Evolutionary conservation across 2,797 vertebrate genomes (phyloP), one percentile per base, ranked within the genome.

Genomic region (Kryptopterus vitreolus): DNA sequence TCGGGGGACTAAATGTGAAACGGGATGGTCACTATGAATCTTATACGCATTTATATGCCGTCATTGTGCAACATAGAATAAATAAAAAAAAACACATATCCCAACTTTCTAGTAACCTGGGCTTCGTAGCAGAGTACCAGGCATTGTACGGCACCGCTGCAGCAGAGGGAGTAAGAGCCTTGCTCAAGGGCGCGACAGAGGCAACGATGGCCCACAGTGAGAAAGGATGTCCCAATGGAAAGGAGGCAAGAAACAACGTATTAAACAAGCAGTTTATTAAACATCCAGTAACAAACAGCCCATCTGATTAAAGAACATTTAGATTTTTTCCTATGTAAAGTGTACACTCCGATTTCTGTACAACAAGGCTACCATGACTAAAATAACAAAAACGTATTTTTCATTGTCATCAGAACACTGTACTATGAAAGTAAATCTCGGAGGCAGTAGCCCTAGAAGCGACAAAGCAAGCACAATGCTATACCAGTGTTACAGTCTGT

Each of bases 231-330:
- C n/a, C n/a, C 10, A 24, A 43, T 46, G 18, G 65, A 74, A 65
- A 33, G 12, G 11, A 80, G 11, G 57, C 72, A 43, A 13, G 22
- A 72, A 59, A 43, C 38, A 29, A 75, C 12, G 20, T 75, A 75
- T 61, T 59, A 76, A 62, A 74, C 26, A 43, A 72, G 79, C 43
- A 80, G 38, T 88, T 88, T 87, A 87, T 87, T 88, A 87, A 89
- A 89, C 87, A 90, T 87, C 84, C 86, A 90, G 81, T 87, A 88
- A 85, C 87, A 90, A 87, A 88, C 85, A 87, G 83, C 84, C 70
- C 78, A 85, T 83, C 87, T 61, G 80, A 84, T 85, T 85, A 84
- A 87, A 88, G 81, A 65, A 80, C 73, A 81, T 80, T 85, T 83
- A 77, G 22, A 78, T 82, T 86, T 85, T 86, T 84, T 83, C 65